A percentile compares a stretch with the other conserved stretches of the same genome.
phyloP scores from a whole-genome alignment of 2,888 invertebrate species.

The Drosophila cognata region DNA sequence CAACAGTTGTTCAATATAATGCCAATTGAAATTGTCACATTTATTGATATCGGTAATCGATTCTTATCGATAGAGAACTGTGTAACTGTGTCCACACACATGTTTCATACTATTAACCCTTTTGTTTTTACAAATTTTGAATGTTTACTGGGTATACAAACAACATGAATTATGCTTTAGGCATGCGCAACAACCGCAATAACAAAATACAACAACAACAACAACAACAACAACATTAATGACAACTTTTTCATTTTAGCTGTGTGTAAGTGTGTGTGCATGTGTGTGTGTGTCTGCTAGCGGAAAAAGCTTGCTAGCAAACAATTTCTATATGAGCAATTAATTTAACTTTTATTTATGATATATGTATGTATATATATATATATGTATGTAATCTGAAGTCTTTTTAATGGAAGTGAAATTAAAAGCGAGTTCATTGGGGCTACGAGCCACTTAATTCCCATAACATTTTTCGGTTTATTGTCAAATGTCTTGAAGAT shows the following conservation, averaged over 20 bases:
- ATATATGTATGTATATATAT: slow-evolving; percentile 12
- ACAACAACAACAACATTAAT: neutral
- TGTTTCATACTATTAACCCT: neutral
- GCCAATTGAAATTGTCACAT: neutral
- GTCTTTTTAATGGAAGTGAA: slow-evolving; percentile 41
- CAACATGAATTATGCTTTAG: slow-evolving; percentile 36
- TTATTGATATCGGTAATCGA: neutral
- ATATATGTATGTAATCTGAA: slow-evolving; percentile 5
- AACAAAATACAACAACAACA: slow-evolving; percentile 16
- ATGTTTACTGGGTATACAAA: slow-evolving; percentile 8
- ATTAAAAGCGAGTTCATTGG: slow-evolving; percentile 34
- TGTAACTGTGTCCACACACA: neutral
- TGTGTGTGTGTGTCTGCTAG: slow-evolving; percentile 24
- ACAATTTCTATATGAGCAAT: slow-evolving; percentile 49
- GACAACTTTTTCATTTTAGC: slow-evolving; percentile 45
- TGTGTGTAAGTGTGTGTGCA: slow-evolving; percentile 1
- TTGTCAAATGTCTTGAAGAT: slow-evolving; percentile 14
- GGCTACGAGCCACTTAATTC: slow-evolving; percentile 12
- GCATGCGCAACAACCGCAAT: slow-evolving; percentile 39
- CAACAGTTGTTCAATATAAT: neutral
- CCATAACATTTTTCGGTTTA: slow-evolving; percentile 11
- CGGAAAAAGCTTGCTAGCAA: slow-evolving; percentile 44
- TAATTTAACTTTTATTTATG: slow-evolving; percentile 60
- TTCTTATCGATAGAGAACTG: neutral
- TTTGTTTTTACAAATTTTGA: neutral